These are phyloP conservation scores for Hofmannophila pseudospretella DNA, from an alignment of 2,888 invertebrate species.

Conservation along the genomic window DNA sequence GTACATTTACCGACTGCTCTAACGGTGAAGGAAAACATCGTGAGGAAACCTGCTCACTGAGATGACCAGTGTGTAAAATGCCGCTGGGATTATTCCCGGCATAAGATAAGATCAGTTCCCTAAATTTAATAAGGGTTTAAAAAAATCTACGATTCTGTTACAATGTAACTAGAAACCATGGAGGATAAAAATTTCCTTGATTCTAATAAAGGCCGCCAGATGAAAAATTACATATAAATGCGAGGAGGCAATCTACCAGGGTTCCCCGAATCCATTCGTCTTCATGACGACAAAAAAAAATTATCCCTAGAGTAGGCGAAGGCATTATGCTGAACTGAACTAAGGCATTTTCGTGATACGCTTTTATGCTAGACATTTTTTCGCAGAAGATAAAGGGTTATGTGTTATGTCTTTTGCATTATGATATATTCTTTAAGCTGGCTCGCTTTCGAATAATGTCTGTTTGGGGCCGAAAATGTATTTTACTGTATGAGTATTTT, in stretches of 20 bases:
- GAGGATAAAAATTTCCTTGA: background rate
- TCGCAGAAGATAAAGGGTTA: background rate
- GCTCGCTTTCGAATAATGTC: background rate
- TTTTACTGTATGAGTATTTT: too few relatives aligned
- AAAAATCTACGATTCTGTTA: too few relatives aligned
- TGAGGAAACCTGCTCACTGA: too few relatives aligned
- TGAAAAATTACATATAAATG: constrained; percentile 6
- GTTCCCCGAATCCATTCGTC: constrained; percentile 4
- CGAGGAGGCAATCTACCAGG: constrained; percentile 3
- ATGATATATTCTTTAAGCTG: background rate
- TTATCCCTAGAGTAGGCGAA: constrained; percentile 1
- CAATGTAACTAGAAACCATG: too few relatives aligned
- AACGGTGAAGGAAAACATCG: too few relatives aligned
- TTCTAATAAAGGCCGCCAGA: background rate
- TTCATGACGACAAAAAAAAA: constrained; percentile 6
- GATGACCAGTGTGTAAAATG: too few relatives aligned
- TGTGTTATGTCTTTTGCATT: background rate
- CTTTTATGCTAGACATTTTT: background rate
- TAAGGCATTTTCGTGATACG: constrained; percentile 5
- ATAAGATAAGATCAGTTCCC: too few relatives aligned
- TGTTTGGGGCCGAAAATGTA: too few relatives aligned
- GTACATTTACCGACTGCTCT: too few relatives aligned
- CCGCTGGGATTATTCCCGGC: too few relatives aligned
- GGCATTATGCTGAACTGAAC: constrained; percentile 8
- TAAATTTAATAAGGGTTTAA: too few relatives aligned